Evolutionary conservation across 2,797 vertebrate species (phyloP).

Genomic region (Esox masquinongy): DNA sequence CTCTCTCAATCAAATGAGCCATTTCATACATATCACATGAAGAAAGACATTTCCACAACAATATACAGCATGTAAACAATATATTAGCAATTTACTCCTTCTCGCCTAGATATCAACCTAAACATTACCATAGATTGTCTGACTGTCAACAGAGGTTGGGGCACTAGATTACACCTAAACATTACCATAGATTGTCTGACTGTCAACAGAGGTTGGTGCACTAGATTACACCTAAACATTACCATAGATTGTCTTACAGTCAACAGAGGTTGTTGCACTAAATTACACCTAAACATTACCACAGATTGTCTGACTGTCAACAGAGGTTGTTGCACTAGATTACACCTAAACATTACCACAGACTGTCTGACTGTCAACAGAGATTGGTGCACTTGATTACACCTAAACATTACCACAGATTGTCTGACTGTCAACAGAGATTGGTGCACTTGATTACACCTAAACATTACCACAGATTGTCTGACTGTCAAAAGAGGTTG

Average conservation of each 20-base stretch:
- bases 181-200: slow-evolving; percentile 2
- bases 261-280: slow-evolving; percentile 29
- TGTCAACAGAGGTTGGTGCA: slow-evolving; percentile 9
- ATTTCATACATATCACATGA: slow-evolving; percentile 18
- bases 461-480: no score
- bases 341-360: no score
- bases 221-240: slow-evolving; percentile 38
- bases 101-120: slow-evolving; percentile 25
- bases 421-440: slow-evolving; percentile 1
- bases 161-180: slow-evolving; percentile 26
- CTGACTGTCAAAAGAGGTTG: no score
- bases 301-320: no score
- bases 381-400: no score
- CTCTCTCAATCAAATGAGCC: neutral
- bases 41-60: slow-evolving; percentile 15
- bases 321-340: no score
- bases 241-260: slow-evolving; percentile 18
- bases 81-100: slow-evolving; percentile 26
- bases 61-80: slow-evolving; percentile 19
- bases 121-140: slow-evolving; percentile 30
- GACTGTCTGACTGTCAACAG: slow-evolving; percentile 11
- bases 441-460: slow-evolving; percentile 31
- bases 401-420: slow-evolving; percentile 46
- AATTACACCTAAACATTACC: slow-evolving; percentile 5
- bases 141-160: slow-evolving; percentile 7